phyloP scores from a whole-genome alignment of 1,140 invertebrate genomes.

The Pteromalus puparum region DNA sequence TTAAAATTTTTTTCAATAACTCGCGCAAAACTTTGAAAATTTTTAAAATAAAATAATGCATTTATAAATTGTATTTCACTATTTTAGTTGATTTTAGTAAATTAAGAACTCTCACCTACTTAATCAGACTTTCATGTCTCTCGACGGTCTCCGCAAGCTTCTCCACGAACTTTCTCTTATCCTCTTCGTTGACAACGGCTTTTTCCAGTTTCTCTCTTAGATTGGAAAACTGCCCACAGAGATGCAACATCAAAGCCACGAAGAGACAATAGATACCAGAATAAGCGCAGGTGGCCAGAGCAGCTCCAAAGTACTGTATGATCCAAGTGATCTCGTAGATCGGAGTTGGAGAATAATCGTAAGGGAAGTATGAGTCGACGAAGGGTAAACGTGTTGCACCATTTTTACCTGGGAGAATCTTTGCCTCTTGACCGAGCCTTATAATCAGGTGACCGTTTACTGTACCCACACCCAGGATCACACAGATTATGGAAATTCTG shows the following conservation, averaged over 20 bases:
- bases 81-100: too few relatives aligned
- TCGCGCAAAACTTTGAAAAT: slow-evolving; percentile 40
- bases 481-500: neutral
- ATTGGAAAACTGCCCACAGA: slow-evolving; percentile 23
- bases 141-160: neutral
- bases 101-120: neutral
- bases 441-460: slow-evolving; percentile 9
- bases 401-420: neutral
- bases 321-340: slow-evolving; percentile 30
- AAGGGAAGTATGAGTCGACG: slow-evolving; percentile 25
- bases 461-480: neutral
- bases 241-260: slow-evolving; percentile 4
- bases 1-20: slow-evolving; percentile 45
- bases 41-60: neutral
- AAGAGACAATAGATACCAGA: slow-evolving; percentile 4
- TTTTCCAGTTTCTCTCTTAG: neutral
- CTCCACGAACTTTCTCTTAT: neutral
- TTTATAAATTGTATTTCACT: neutral
- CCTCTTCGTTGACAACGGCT: neutral
- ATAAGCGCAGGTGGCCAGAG: neutral
- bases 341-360: slow-evolving; percentile 4
- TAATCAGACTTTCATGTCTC: neutral
- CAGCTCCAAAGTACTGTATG: neutral
- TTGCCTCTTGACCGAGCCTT: neutral
- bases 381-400: neutral